Percentiles rank a stretch among this genome's conserved stretches.
Conservation (phyloP, 2,797 vertebrate genomes). For the Hyperoplus lanceolatus region DNA sequence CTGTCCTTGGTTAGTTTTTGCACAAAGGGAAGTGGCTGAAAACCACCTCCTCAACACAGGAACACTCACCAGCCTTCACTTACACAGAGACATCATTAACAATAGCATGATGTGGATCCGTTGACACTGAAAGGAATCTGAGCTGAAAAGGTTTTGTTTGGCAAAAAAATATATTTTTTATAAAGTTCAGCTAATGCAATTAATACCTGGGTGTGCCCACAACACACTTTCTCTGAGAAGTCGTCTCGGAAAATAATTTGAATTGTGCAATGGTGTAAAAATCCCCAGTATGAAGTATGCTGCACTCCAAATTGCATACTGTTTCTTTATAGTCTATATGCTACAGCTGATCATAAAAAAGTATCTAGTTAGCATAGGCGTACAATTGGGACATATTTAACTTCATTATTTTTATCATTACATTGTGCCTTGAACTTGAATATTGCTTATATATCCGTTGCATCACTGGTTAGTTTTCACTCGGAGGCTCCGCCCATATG, state of each 20-base stretch:
- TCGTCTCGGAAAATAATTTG: not conserved
- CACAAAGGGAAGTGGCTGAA: slow-evolving; percentile 78
- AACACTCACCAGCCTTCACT: slow-evolving; percentile 27
- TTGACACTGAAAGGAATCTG: slow-evolving; percentile 44
- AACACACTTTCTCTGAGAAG: slow-evolving; percentile 1
- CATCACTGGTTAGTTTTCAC: no score
- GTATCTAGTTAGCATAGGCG: no score
- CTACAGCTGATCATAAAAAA: no score
- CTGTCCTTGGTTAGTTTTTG: slow-evolving; percentile 73
- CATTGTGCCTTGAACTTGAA: no score
- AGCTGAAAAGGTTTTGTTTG: slow-evolving; percentile 41
- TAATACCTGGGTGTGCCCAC: not conserved
- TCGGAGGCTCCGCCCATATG: no score
- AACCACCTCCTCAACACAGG: slow-evolving; percentile 58
- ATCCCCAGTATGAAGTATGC: not conserved
- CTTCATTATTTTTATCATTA: no score
- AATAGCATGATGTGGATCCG: slow-evolving; percentile 39
- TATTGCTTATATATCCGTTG: no score
- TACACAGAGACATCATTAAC: slow-evolving; percentile 48
- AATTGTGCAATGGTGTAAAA: not conserved
- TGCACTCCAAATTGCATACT: no score
- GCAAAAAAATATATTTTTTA: slow-evolving; percentile 23
- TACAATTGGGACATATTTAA: no score
- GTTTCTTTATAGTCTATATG: no score
- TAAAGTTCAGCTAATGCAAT: slow-evolving; percentile 19